phyloP scores from a whole-genome alignment of 2,797 vertebrate genomes.

The Pipistrellus pipistrellus region DNA sequence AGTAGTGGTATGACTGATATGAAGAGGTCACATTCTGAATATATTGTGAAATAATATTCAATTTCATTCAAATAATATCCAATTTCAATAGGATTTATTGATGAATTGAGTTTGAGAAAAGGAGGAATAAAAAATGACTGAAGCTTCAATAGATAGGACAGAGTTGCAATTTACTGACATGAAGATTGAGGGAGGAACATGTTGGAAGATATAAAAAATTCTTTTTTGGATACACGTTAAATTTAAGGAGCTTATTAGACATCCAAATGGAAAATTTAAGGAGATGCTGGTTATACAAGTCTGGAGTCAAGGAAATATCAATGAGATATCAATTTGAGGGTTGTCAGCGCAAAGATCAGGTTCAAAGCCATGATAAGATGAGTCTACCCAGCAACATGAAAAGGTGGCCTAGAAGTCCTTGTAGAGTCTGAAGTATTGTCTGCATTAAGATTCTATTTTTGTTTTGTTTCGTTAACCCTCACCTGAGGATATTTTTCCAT shows the following conservation, averaged over 20 bases:
- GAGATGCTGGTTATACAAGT: constrained; percentile 21
- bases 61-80: too few relatives aligned
- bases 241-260: neutral
- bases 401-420: constrained; percentile 11
- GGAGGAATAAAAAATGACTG: neutral
- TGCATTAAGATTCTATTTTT: neutral
- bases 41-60: constrained; percentile 20
- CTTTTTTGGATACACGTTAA: neutral
- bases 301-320: neutral
- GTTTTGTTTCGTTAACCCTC: too few relatives aligned
- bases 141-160: constrained; percentile 30
- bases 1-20: neutral
- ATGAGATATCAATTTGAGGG: neutral
- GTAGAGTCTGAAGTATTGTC: neutral
- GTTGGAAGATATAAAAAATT: constrained; percentile 30
- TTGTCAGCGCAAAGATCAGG: neutral
- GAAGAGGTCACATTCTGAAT: constrained; percentile 12
- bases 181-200: neutral
- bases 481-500: too few relatives aligned
- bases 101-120: constrained; percentile 16
- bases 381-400: constrained; percentile 27
- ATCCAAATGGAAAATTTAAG: neutral
- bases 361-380: constrained; percentile 22
- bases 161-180: neutral
- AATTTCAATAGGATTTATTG: neutral